Evolutionary conservation across 2,113 vertebrate species (phyloP), one percentile per base, ranked within the genome.

Genomic region (Clarias batrachus): DNA sequence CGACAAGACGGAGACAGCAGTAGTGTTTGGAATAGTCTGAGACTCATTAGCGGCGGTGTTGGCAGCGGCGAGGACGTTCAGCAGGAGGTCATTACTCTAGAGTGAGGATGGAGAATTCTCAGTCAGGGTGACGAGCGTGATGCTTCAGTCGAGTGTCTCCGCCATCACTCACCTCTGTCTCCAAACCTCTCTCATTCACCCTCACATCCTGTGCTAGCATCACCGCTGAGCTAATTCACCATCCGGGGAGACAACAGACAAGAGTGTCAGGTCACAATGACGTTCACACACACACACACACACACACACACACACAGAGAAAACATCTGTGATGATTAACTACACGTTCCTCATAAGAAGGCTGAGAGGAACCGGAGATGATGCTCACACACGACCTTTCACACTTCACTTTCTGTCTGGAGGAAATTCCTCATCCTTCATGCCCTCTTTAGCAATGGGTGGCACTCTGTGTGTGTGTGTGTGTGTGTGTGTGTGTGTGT

Each of bases 391-490:
- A 21, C 17, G 17, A 79, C 54, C 77, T 59, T 79, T 79, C 27
- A 59, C 54, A 79, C 27, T 59, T 33, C n/a, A 59, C 54, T 59
- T 59, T n/a, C 74, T 54, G 52, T 57, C 77, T 79, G 27, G 23
- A 33, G 56, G n/a, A 79, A 59, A 78, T n/a, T 77, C 16, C 62
- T 86, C 59, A 86, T 77, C 56, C 77, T 73, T 71, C 63, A 84
- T 57, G 60, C 59, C 65, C 33, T 52, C 73, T 89, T 83, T 79
- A 79, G 77, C 77, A 66, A 73, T 83, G 82, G 23, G 71, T 71
- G 56, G 21, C 19, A 41, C 68, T 85, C 0, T 59, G 23, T 82
- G 37, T 77, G 71, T 19, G 84, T 78, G 16, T 23, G 41, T 83
- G 59, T 70, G 48, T 79, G 62, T 33, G 84, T 78, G 74, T n/a